Conservation (phyloP, 2,113 vertebrate species). For the Prietella phreatophila region DNA sequence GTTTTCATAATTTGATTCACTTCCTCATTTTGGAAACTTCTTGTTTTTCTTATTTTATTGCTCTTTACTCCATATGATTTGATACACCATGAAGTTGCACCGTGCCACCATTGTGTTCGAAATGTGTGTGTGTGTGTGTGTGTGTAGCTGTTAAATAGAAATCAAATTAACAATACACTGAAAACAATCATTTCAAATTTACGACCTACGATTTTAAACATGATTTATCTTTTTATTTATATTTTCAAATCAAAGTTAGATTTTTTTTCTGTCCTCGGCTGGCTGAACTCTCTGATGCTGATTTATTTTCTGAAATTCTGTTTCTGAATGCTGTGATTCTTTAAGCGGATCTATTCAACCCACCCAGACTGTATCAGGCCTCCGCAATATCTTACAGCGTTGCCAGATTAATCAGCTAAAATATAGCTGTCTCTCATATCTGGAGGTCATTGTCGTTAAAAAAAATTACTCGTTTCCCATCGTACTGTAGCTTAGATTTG, state of each 20-base stretch:
- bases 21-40: not conserved
- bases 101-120: not conserved
- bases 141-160: not conserved
- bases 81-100: not conserved
- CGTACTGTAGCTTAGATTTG: no score
- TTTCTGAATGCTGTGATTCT: slow-evolving; percentile 37
- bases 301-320: slow-evolving; percentile 24
- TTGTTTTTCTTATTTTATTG: not conserved
- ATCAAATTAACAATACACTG: not conserved
- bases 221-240: not conserved
- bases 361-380: not conserved
- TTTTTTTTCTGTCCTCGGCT: not conserved
- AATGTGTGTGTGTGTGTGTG: not conserved
- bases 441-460: not conserved
- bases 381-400: not conserved
- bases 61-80: not conserved
- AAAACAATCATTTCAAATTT: not conserved
- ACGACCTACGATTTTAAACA: not conserved
- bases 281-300: not conserved
- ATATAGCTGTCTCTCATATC: no score
- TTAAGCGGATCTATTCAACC: slow-evolving; percentile 35
- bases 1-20: not conserved
- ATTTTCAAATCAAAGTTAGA: not conserved
- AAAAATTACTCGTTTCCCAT: not conserved
- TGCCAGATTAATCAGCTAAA: not conserved